Evolutionary conservation across 2,797 vertebrate genomes (phyloP).

Genomic region (Manis pentadactyla): DNA sequence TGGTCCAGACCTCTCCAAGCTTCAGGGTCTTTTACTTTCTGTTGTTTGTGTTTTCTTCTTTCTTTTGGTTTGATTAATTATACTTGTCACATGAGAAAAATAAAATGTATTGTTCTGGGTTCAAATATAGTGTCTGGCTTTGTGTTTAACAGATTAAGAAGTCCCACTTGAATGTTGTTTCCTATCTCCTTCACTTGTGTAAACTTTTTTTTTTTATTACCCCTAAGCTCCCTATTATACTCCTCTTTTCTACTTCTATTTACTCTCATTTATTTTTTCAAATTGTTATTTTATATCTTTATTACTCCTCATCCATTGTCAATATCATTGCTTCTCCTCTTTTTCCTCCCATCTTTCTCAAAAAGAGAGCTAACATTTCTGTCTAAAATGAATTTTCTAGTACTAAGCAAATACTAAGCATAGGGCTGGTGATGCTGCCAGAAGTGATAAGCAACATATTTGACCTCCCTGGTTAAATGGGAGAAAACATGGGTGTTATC

Average conservation of each 20-base stretch:
- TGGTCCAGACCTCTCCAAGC: neutral
- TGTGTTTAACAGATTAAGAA: neutral
- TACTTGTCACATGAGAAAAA: neutral
- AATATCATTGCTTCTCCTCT: neutral
- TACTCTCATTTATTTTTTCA: neutral
- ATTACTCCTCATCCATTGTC: neutral
- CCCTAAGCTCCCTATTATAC: neutral
- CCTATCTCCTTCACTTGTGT: neutral
- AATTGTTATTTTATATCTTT: neutral
- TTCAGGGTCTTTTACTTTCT: neutral
- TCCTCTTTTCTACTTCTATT: neutral
- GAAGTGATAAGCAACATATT: neutral
- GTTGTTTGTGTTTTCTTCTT: neutral
- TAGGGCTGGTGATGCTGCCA: neutral
- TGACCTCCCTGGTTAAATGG: neutral
- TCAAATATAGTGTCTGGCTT: neutral
- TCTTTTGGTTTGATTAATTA: neutral
- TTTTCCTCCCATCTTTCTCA: neutral
- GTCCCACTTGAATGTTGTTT: neutral
- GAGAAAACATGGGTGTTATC: neutral
- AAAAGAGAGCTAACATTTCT: neutral
- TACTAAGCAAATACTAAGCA: neutral
- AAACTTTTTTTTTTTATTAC: neutral
- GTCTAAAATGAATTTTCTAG: neutral
- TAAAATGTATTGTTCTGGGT: neutral